Percentiles rank a stretch among this genome's conserved stretches.
Conservation (phyloP, 2,797 vertebrate genomes). For the Sebastes oblongus region DNA sequence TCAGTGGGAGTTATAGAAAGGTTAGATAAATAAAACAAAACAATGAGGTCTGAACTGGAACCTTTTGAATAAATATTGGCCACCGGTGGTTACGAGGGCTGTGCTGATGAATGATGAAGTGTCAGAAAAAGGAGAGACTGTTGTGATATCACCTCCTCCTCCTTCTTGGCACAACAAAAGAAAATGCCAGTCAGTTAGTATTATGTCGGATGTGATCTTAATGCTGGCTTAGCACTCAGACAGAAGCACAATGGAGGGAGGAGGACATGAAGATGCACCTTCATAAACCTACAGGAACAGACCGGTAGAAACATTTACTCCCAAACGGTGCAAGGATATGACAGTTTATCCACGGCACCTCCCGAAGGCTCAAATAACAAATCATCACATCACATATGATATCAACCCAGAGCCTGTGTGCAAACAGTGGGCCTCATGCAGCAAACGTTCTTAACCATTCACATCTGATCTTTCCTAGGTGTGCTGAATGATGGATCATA, state of each 20-base stretch:
- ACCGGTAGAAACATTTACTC: background rate
- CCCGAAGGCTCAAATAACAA: background rate
- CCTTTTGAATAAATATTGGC: slow-evolving; percentile 22
- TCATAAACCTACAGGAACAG: background rate
- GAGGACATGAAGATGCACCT: background rate
- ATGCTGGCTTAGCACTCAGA: background rate
- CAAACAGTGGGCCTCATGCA: background rate
- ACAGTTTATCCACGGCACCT: background rate
- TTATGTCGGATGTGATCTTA: slow-evolving; percentile 1
- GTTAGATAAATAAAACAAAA: slow-evolving; percentile 18
- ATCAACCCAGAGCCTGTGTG: background rate
- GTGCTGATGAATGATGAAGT: slow-evolving; percentile 11
- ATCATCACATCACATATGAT: background rate
- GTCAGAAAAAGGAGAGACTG: slow-evolving; percentile 13
- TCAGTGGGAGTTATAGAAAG: background rate
- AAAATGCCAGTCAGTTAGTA: background rate
- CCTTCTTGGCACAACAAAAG: slow-evolving; percentile 34
- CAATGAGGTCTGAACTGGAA: background rate
- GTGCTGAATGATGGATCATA: too few relatives aligned
- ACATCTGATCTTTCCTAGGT: too few relatives aligned
- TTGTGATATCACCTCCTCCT: slow-evolving; percentile 32
- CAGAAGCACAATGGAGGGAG: background rate
- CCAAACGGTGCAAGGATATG: background rate
- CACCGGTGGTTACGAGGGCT: background rate
- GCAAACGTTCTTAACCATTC: too few relatives aligned